Conservation (phyloP, 2,113 vertebrate species). For the Nothocercus nigrocapillus region DNA sequence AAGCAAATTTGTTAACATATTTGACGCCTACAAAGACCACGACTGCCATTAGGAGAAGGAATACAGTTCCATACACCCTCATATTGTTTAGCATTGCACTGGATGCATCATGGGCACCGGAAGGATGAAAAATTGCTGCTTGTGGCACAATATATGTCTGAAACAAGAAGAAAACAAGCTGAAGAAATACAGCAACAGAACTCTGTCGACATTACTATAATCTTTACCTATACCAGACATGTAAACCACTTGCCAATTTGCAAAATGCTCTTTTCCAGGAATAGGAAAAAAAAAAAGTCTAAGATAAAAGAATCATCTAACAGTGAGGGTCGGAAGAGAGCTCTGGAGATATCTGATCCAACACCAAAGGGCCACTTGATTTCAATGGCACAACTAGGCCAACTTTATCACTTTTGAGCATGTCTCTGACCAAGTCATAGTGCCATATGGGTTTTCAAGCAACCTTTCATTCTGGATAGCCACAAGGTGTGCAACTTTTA, state of each 20-base stretch:
- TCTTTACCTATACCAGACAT: background rate
- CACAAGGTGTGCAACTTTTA: background rate
- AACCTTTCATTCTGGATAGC: background rate
- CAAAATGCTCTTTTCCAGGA: background rate
- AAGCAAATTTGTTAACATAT: conserved; percentile 98
- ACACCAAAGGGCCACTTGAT: background rate
- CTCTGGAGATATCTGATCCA: background rate
- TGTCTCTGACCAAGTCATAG: background rate
- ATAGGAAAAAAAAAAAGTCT: background rate
- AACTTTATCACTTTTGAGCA: background rate
- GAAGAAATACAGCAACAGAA: background rate
- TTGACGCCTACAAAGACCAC: conserved; percentile 98
- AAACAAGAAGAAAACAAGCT: conserved; percentile 55
- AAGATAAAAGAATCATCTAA: background rate
- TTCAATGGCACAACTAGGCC: background rate
- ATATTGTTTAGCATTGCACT: conserved; percentile 94
- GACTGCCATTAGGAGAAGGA: conserved; percentile 93
- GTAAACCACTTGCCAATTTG: background rate
- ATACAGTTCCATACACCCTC: conserved; percentile 94
- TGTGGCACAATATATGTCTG: conserved; percentile 95
- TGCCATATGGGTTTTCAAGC: background rate
- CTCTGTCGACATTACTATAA: background rate
- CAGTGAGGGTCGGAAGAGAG: background rate
- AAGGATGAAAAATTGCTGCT: conserved; percentile 91
- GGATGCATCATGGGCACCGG: conserved; percentile 81